A percentile compares a stretch with the other conserved stretches of the same genome.
These are phyloP conservation scores for Hemibagrus guttatus DNA, from an alignment of 2,797 vertebrate species.

Conservation along the genomic window DNA sequence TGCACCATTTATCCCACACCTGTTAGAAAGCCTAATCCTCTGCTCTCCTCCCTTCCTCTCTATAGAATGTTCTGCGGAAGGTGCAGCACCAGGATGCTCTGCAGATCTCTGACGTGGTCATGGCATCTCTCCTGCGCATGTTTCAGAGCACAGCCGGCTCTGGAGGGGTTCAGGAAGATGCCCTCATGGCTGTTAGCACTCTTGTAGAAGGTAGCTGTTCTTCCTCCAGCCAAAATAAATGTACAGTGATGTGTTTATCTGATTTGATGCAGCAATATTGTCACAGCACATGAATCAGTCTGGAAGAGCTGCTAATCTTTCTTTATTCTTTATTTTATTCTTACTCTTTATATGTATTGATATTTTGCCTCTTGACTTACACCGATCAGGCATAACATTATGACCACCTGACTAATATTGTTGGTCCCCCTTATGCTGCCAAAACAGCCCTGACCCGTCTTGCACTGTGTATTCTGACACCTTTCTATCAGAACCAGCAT, in stretches of 20 bases:
- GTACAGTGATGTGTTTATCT: no score
- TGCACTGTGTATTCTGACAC: no score
- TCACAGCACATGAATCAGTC: neutral
- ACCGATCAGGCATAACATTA: no score
- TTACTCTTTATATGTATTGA: no score
- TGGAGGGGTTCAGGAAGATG: slow-evolving; percentile 93
- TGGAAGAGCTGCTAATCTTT: no score
- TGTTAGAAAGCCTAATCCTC: neutral
- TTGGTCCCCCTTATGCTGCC: no score
- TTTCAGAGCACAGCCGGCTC: slow-evolving; percentile 97
- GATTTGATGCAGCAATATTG: neutral
- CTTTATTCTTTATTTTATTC: no score
- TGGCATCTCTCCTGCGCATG: slow-evolving; percentile 95
- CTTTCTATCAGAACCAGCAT: no score
- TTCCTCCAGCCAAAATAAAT: neutral
- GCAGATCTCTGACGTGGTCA: slow-evolving; percentile 97
- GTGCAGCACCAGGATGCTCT: slow-evolving; percentile 96
- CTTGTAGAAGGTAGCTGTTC: slow-evolving; percentile 88
- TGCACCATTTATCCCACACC: neutral
- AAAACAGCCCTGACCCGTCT: no score
- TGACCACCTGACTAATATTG: no score
- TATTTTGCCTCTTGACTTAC: no score
- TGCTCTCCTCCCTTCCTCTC: no score
- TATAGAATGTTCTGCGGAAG: slow-evolving; percentile 91
- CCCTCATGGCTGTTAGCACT: slow-evolving; percentile 96